Evolutionary conservation across 2,888 invertebrate genomes (phyloP), one percentile per base, ranked within the genome.

Genomic region (Himalopsyche kuldschensis): DNA sequence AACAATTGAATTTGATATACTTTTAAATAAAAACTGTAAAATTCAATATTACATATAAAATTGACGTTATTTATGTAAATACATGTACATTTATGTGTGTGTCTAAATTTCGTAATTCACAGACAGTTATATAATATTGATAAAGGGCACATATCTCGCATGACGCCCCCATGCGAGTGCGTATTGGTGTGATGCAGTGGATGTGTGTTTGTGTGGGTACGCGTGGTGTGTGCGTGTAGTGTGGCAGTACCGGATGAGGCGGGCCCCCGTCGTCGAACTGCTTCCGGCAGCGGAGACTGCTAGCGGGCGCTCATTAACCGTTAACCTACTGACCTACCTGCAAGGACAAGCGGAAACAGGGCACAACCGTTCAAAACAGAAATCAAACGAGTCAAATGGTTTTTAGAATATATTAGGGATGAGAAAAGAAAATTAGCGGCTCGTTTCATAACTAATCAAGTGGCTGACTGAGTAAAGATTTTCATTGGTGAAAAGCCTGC

Each of bases 301-400:
- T 46, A 89, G 90, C 91, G 82, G 20, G 11, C 90, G 81, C 81
- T 69, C 81, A 41, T 81, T 81, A 84, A 82, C 82, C 83, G 83
- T 81, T 84, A 86, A 91, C 91, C 92, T 92, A 91, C 91, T 91
- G 91, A 92, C 92, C 92, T 92, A 91, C 91, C 91, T 92, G 91
- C 91, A 92, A 86, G 91, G 91, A 91, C 89, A 92, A 90, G 90
- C 90, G 90, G 41, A 89, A 90, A 90, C 90, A 87, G 90, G 91
- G 91, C 85, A 91, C 89, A 90, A 90, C 89, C 88, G 89, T 91
- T 55, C n/a, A 35, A 76, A 69, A 69, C 69, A 69, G 27, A 69
- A 69, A 69, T 69, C 69, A 69, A 69, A 69, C 11, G 69, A 30
- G 30, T 69, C 69, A 69, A 55, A 69, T 69, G 48, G 20, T 27